Evolutionary conservation across 2,113 vertebrate genomes (phyloP), one percentile per base, ranked within the genome.

Genomic region (Rostratula benghalensis): DNA sequence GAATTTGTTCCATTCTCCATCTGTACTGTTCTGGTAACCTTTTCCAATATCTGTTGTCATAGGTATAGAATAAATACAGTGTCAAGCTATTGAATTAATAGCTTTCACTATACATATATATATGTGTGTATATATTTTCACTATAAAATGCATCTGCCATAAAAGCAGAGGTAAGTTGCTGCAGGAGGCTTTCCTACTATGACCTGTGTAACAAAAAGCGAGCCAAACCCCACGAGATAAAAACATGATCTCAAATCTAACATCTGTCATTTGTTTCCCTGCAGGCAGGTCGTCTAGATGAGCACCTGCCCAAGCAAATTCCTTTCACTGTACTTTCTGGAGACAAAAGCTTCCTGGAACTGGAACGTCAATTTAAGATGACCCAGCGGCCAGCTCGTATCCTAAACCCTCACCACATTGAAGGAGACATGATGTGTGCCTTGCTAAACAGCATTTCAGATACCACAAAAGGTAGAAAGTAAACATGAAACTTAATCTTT

Each of bases 381-480:
- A 98, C 98, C 30, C 98, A 98, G 94, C 96, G 98, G 41, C 79
- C 97, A 91, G 97, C 97, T 93, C 97, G 95, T 83, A 97, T 98
- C 87, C 93, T 98, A 54, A 98, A 98, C 83, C 98, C 98, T 89
- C 98, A 98, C 79, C 97, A 98, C 68, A 94, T 98, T 64, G 98
- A 98, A 84, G 98, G 98, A 94, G 98, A 98, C 67, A 96, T 98
- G 97, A 98, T 98, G 97, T 98, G 96, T 97, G 98, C 98, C 93
- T 97, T 98, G 96, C 96, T 98, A 94, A 98, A 98, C 96, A 98
- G 98, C 97, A 98, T 98, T 97, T 98, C 98, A 48, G 98, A 98
- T 93, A 97, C 97, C 31, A 96, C 97, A 75, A 98, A 98, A 98
- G 98, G 98, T 98, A 98, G 93, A 94, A 84, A 87, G 46, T 82